Percentiles rank a stretch among this genome's conserved stretches.
These are phyloP conservation scores for Leucophora obtusa DNA, from an alignment of 2,888 invertebrate genomes.

Conservation along the genomic window DNA sequence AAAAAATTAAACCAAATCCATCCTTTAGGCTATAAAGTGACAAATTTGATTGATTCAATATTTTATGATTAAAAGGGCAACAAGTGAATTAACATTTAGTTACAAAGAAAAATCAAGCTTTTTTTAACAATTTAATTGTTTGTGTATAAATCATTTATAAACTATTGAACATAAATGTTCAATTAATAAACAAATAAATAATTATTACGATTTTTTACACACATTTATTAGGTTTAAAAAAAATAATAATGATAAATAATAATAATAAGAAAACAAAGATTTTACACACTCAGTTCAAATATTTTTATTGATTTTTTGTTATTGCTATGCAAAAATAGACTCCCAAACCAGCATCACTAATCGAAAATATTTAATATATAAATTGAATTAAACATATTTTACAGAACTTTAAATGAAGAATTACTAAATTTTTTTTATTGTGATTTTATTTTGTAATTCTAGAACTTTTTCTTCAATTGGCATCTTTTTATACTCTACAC, in stretches of 20 bases:
- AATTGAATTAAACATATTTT: conserved; percentile 10
- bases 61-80: not conserved
- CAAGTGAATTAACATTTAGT: conserved; percentile 29
- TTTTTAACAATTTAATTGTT: not conserved
- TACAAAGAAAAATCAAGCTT: not conserved
- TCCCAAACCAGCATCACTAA: conserved; percentile 3
- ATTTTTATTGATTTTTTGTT: not conserved
- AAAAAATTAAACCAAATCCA: not conserved
- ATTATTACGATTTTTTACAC: conserved; percentile 18
- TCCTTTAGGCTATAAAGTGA: not conserved
- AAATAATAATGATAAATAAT: no score
- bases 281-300: conserved; percentile 8
- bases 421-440: no score
- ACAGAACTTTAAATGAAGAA: not conserved
- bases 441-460: no score
- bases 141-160: conserved; percentile 12
- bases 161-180: conserved; percentile 33
- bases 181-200: conserved; percentile 53
- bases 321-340: not conserved
- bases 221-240: not conserved
- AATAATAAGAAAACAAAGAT: not conserved
- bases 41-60: conserved; percentile 3
- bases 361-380: not conserved
- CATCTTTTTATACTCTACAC: no score
- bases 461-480: no score